These are phyloP conservation scores for Phortica variegata DNA, from an alignment of 1,140 invertebrate genomes.

Conservation along the genomic window DNA sequence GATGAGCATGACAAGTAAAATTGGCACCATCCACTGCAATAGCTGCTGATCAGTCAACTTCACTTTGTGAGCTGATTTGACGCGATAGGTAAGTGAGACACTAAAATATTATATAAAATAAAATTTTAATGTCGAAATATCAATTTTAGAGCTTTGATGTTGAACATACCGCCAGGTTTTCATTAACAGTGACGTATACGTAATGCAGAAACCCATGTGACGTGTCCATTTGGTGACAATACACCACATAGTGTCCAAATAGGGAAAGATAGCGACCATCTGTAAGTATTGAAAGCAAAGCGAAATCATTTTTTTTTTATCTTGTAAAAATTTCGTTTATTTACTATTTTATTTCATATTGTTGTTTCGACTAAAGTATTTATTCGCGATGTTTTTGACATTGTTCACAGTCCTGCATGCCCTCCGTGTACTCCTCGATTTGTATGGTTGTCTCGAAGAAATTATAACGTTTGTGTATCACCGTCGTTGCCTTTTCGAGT, in stretches of 20 bases:
- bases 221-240: constrained; percentile 88
- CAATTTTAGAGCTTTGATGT: not conserved
- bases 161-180: constrained; percentile 82
- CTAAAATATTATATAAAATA: constrained; percentile 57
- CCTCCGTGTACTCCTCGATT: constrained; percentile 89
- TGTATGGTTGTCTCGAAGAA: constrained; percentile 97
- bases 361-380: not conserved
- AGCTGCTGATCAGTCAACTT: constrained; percentile 89
- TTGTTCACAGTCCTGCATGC: constrained; percentile 87
- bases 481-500: constrained; percentile 75
- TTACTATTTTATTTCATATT: too few species aligned
- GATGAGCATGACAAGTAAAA: constrained; percentile 82
- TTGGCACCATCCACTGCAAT: constrained; percentile 88
- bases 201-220: constrained; percentile 87
- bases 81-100: constrained; percentile 90
- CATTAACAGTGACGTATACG: constrained; percentile 86
- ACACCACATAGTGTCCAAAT: constrained; percentile 76
- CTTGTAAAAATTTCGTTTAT: too few species aligned
- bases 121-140: not conserved
- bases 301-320: too few species aligned
- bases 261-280: constrained; percentile 90
- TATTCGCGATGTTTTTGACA: constrained; percentile 59
- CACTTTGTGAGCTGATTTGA: constrained; percentile 89
- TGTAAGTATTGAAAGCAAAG: too few species aligned
- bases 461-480: constrained; percentile 82